Percentiles rank a stretch among this genome's conserved stretches.
Conservation (phyloP, 2,113 vertebrate species). For the Sylvietta virens region DNA sequence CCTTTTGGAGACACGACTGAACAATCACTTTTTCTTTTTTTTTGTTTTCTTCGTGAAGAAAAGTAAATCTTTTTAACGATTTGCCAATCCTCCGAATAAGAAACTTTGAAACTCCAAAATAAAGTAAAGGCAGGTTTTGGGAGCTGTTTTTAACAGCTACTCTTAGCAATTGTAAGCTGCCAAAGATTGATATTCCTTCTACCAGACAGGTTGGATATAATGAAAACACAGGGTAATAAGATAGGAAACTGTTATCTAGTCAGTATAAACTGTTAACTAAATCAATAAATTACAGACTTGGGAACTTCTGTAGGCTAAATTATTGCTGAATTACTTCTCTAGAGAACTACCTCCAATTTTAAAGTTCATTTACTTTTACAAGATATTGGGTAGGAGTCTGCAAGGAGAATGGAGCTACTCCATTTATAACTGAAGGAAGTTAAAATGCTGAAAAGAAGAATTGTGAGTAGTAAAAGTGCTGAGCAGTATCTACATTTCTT, state of each 20-base stretch:
- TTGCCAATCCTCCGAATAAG: background rate
- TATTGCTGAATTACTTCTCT: constrained; percentile 38
- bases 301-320: constrained; percentile 24
- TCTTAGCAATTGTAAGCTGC: constrained; percentile 7
- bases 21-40: background rate
- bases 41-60: background rate
- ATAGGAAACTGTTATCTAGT: constrained; percentile 47
- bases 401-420: background rate
- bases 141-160: background rate
- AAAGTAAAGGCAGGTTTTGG: constrained; percentile 6
- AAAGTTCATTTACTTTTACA: constrained; percentile 32
- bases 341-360: constrained; percentile 19
- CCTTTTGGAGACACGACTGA: background rate
- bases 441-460: constrained; percentile 4
- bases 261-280: constrained; percentile 41
- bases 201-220: constrained; percentile 32
- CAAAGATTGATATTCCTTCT: constrained; percentile 26
- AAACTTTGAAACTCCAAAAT: background rate
- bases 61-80: background rate
- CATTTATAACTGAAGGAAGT: background rate
- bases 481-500: background rate
- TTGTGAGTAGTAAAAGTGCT: background rate
- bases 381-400: background rate
- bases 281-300: constrained; percentile 50
- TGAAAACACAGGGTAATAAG: constrained; percentile 43